Evolutionary conservation across 2,113 vertebrate genomes (phyloP).

Genomic region (Bucco capensis): DNA sequence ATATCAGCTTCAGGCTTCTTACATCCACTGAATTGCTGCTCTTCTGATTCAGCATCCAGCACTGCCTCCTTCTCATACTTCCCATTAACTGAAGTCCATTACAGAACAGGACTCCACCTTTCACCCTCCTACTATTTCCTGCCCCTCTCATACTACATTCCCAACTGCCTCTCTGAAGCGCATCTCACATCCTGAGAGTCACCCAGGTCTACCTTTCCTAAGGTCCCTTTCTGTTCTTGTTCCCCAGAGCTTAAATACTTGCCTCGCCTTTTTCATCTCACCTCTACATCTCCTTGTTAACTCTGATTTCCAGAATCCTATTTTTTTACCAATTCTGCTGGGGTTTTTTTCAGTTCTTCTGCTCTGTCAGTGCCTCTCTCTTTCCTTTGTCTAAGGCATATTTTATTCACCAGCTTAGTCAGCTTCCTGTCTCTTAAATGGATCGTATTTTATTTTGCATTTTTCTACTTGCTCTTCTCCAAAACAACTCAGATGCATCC

Average conservation of each 20-base stretch:
- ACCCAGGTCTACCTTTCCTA: neutral
- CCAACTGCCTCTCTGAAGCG: neutral
- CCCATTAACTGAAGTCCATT: neutral
- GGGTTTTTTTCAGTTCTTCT: neutral
- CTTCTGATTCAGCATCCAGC: neutral
- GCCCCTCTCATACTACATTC: neutral
- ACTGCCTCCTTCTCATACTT: neutral
- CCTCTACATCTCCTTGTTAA: neutral
- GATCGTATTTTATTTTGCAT: neutral
- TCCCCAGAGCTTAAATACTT: neutral
- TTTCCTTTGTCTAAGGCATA: neutral
- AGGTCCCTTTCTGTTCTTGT: neutral
- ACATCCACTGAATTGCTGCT: neutral
- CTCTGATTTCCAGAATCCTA: neutral
- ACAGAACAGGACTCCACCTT: constrained; percentile 22
- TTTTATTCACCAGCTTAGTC: constrained; percentile 4
- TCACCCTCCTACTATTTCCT: constrained; percentile 18
- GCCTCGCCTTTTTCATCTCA: neutral
- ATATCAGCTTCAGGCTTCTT: neutral
- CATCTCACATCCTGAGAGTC: neutral
- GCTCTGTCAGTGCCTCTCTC: neutral
- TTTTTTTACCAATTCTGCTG: neutral
- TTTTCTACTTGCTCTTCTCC: neutral
- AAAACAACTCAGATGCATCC: neutral
- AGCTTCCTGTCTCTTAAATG: neutral